Evolutionary conservation across 2,113 vertebrate species (phyloP).

Genomic region (Amazona vittata): DNA sequence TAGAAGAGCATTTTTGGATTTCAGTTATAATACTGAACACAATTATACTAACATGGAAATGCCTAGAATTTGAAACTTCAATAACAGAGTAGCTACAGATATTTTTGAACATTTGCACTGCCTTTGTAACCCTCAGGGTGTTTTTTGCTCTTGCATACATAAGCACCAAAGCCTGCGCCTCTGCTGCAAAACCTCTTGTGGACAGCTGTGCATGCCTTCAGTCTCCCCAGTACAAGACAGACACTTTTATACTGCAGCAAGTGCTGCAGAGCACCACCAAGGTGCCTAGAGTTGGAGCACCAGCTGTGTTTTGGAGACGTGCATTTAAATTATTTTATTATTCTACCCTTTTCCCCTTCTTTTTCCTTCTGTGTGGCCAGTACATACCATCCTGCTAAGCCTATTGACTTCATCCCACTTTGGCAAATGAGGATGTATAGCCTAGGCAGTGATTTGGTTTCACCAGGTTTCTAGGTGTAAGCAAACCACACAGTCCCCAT

Average conservation of each 20-base stretch:
- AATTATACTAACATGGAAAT: not conserved
- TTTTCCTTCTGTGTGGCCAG: not conserved
- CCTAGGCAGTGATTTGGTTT: not conserved
- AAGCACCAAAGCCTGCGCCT: not conserved
- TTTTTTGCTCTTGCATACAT: not conserved
- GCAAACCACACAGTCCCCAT: not conserved
- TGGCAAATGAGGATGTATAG: not conserved
- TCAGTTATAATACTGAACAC: not conserved
- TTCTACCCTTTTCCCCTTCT: not conserved
- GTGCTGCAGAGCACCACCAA: not conserved
- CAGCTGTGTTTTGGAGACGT: not conserved
- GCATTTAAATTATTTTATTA: not conserved
- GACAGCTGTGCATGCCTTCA: not conserved
- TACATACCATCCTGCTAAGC: not conserved
- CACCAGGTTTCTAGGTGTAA: not conserved
- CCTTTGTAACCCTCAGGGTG: accelerated
- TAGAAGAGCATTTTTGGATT: not conserved
- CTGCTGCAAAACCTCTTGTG: not conserved
- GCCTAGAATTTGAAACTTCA: not conserved
- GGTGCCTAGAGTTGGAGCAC: not conserved
- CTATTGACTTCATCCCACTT: not conserved
- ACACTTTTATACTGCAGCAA: not conserved
- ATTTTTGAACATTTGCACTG: not conserved
- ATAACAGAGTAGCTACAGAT: not conserved
- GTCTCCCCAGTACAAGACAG: not conserved